Evolutionary conservation across 1,140 invertebrate species (phyloP).

Genomic region (Probaryconus sp.): DNA sequence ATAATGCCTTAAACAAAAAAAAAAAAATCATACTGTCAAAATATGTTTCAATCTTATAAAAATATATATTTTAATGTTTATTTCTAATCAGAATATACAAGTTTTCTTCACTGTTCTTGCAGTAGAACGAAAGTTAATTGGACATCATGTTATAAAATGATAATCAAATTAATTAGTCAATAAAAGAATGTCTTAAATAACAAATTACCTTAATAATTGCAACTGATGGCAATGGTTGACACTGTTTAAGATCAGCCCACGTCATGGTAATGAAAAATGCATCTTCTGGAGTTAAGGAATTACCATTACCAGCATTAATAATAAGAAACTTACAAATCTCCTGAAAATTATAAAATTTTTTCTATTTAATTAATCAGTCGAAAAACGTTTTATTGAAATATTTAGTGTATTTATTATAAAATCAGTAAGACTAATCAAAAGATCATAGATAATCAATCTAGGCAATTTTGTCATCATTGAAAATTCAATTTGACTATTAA

Average conservation of each 20-base stretch:
- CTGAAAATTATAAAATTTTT: slow-evolving; percentile 69
- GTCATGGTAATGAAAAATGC: slow-evolving; percentile 79
- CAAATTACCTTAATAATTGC: slow-evolving; percentile 69
- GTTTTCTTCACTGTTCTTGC: slow-evolving; percentile 65
- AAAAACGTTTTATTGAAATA: slow-evolving; percentile 74
- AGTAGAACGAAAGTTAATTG: slow-evolving; percentile 73
- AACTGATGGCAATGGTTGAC: slow-evolving; percentile 68
- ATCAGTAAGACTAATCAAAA: slow-evolving; percentile 78
- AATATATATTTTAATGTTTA: slow-evolving; percentile 11
- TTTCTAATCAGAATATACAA: slow-evolving; percentile 57
- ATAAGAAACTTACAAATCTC: slow-evolving; percentile 79
- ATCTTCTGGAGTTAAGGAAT: slow-evolving; percentile 75
- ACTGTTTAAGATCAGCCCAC: slow-evolving; percentile 77
- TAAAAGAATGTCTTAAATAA: not conserved
- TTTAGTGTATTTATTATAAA: slow-evolving; percentile 20
- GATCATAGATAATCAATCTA: slow-evolving; percentile 70
- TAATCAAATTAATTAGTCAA: not conserved
- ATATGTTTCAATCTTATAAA: slow-evolving; percentile 10
- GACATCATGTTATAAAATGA: slow-evolving; percentile 64
- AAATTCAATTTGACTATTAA: slow-evolving; percentile 7
- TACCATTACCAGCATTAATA: slow-evolving; percentile 69
- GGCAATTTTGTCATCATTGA: slow-evolving; percentile 68
- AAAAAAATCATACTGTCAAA: slow-evolving; percentile 16
- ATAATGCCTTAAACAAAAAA: slow-evolving; percentile 71
- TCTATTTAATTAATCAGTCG: slow-evolving; percentile 70